Evolutionary conservation across 2,888 invertebrate species (phyloP).

Genomic region (Panopea generosa): DNA sequence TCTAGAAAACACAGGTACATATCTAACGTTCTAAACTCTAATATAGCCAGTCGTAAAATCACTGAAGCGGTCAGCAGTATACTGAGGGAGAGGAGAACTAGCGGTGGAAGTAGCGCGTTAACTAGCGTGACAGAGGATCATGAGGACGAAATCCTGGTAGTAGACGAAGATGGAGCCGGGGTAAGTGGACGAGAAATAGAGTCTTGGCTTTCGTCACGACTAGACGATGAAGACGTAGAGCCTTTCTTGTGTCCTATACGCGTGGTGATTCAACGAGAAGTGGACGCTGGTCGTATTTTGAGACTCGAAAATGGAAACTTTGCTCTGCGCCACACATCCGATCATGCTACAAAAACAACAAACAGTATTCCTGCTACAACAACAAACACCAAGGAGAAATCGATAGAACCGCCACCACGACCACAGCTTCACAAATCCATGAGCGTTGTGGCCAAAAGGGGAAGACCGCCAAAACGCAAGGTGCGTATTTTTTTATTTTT

Average conservation of each 20-base stretch:
- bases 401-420: neutral
- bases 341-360: neutral
- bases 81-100: conserved; percentile 17
- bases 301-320: conserved; percentile 85
- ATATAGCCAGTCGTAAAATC: conserved; percentile 68
- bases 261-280: conserved; percentile 90
- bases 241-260: conserved; percentile 85
- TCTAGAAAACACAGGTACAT: conserved; percentile 88
- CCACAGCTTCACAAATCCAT: conserved; percentile 33
- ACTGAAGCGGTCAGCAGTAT: conserved; percentile 66
- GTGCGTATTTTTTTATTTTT: conserved; percentile 39
- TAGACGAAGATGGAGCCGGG: conserved; percentile 55
- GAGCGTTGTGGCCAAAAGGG: conserved; percentile 48
- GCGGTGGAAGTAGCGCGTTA: neutral
- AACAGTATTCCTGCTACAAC: no score
- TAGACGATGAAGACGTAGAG: conserved; percentile 65
- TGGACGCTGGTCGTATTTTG: conserved; percentile 89
- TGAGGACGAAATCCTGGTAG: conserved; percentile 5
- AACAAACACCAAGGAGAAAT: neutral
- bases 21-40: conserved; percentile 74
- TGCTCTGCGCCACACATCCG: conserved; percentile 22
- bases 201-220: conserved; percentile 69
- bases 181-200: conserved; percentile 77
- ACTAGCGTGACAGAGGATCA: neutral
- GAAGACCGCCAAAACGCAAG: conserved; percentile 67